Conservation (phyloP, 2,888 invertebrate genomes). For the Lamellibrachia satsuma region DNA sequence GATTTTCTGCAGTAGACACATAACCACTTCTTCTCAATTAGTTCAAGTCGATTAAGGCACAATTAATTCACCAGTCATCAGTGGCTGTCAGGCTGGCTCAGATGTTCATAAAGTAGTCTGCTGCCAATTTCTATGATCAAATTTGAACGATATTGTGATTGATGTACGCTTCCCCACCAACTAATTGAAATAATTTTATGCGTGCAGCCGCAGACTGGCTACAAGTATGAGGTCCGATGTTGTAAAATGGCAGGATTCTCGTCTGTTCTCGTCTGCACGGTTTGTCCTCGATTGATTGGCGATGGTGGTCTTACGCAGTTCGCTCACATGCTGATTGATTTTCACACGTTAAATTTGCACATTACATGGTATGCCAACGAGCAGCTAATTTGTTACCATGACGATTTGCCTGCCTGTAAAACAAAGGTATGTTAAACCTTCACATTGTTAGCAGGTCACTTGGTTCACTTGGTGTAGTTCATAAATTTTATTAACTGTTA, state of each 20-base stretch:
- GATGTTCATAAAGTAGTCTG: slow-evolving; percentile 5
- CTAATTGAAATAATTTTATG: neutral
- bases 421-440: neutral
- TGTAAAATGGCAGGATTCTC: neutral
- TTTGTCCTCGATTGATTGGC: neutral
- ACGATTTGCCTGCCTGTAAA: neutral
- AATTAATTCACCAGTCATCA: neutral
- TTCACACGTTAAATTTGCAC: slow-evolving; percentile 11
- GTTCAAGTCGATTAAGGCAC: neutral
- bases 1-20: neutral
- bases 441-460: neutral
- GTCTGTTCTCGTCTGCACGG: neutral
- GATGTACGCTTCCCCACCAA: neutral
- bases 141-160: neutral
- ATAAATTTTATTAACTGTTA: neutral
- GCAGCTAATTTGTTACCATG: neutral
- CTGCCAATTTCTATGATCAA: neutral
- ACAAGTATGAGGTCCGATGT: neutral
- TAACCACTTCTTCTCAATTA: neutral
- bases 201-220: neutral
- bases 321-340: neutral
- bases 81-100: neutral
- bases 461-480: neutral
- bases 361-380: neutral
- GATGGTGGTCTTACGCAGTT: neutral